Evolutionary conservation across 2,797 vertebrate species (phyloP), one percentile per base, ranked within the genome.

Genomic region (Podarcis siculus): DNA sequence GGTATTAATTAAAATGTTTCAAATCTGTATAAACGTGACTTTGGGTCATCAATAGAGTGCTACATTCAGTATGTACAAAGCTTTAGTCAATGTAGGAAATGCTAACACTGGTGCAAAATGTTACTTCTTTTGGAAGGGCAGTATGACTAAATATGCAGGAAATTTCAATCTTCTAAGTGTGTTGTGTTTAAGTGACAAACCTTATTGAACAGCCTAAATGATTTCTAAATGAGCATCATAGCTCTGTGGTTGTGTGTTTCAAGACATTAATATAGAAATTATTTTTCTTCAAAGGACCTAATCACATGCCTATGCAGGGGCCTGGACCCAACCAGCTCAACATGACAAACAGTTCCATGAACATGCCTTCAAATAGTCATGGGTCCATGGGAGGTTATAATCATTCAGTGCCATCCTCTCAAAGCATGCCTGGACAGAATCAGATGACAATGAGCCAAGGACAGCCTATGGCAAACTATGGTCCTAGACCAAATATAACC

Each of bases 371-470:
- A 90, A 99, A 97, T 96, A 98, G 97, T 96, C 99, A 99, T 75
- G 98, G 98, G 81, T 97, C 99, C 27, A 98, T 99, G 98, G 99
- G 98, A 9, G 98, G 98, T 61, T 99, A 99, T 96, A 99, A 98
- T 95, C 99, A 99, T 91, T 95, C 99, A 0, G 98, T 98, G 93
- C 98, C 98, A 86, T 97, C 98, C 1, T 98, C 99, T 30, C 99
- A 99, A 96, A 98, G 98, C 90, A 97, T 99, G 79, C 98, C 98
- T 58, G 98, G 98, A 87, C 99, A 99, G 96, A 98, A 97, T 95
- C 99, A 99, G 97, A 99, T 99, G 97, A 99, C 98, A 82, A 98
- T 99, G 97, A 98, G 97, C 95, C 99, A 99, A 95, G 99, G 98
- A 82, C 99, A 99, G 93, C 98, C 98, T 0, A 98, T 99, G 98